Base-by-base conservation (phyloP, 2,888 invertebrate species). In the Xanthia togata region DNA sequence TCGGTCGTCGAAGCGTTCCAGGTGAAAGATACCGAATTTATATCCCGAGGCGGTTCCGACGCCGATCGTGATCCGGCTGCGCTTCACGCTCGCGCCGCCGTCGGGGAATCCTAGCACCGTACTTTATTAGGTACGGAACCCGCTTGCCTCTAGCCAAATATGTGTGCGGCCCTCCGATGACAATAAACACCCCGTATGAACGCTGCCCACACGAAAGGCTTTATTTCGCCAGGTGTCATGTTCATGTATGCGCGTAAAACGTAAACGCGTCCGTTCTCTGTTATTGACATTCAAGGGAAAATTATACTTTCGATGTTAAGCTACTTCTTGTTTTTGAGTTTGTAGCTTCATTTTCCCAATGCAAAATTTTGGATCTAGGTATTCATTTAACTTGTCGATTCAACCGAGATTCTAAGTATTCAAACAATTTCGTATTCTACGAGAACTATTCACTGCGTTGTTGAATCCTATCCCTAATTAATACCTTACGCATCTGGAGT, bases 21-120 rank as follows among this genome's bases (percentile, higher is more conserved):
- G 93, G 94, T 94, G 94, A 91, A 93, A 92, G 94, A 93, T 94
- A 91, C 93, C 90, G 91, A 93, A 94, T 94, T 93, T 93, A 93
- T 93, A 91, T 92, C 93, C 93, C 90, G 90, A 92, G 92, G 92
- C 93, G 91, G 90, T 86, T 89, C 88, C 87, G 90, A 82, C 87
- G 83, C 89, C 91, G 90, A 91, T 92, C 91, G 90, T 91, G 92
- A 92, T 90, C 91, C 91, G 83, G 82, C 85, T 71, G 85, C 90
- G 82, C 79, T 83, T 73, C 87, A 82, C 83, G 85, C 88, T 82
- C 85, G 78, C 87, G 78, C 82, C 81, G 88, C 86, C 85, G 84
- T 82, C 83, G 86, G 89, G 89, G 92, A 93, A 91, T 90, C 91
- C 89, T 88, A 88, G 86, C 87, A 81, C 87, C 83, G 88, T 90